Percentiles rank a stretch among this genome's conserved stretches.
phyloP scores from a whole-genome alignment of 2,797 vertebrate species.

The Pteronotus mesoamericanus region DNA sequence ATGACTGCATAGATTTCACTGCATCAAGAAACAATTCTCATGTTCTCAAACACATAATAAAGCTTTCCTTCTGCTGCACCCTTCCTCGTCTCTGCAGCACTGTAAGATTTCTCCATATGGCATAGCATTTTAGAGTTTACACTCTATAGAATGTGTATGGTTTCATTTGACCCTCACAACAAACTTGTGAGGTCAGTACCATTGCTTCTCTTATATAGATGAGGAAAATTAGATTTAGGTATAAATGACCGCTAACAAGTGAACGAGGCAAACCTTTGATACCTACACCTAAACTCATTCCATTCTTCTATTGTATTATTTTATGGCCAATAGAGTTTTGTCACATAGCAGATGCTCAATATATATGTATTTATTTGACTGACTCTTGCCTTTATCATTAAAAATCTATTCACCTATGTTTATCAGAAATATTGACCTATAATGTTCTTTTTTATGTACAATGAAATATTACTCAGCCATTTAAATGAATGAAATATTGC shows the following conservation, averaged over 20 bases:
- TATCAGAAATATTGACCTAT: neutral
- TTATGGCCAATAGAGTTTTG: neutral
- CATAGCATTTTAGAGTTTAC: neutral
- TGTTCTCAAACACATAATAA: neutral
- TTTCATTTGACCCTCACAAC: neutral
- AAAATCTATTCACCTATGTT: neutral
- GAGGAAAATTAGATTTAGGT: neutral
- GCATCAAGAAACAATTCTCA: neutral
- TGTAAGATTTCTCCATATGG: neutral
- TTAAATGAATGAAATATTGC: neutral
- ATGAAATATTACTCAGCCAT: neutral
- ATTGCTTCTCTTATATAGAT: neutral
- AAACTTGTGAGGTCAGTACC: neutral
- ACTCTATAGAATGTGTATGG: accelerated
- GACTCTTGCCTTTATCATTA: neutral
- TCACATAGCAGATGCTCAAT: neutral
- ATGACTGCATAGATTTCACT: neutral
- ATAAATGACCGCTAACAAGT: neutral
- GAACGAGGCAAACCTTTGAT: neutral
- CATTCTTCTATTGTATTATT: neutral
- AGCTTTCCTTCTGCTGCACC: neutral
- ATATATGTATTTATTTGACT: neutral
- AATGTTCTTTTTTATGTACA: neutral
- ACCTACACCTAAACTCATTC: neutral
- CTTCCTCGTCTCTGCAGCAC: neutral